Evolutionary conservation across 2,888 invertebrate species (phyloP).

Genomic region (Ypsolopha scabrella): DNA sequence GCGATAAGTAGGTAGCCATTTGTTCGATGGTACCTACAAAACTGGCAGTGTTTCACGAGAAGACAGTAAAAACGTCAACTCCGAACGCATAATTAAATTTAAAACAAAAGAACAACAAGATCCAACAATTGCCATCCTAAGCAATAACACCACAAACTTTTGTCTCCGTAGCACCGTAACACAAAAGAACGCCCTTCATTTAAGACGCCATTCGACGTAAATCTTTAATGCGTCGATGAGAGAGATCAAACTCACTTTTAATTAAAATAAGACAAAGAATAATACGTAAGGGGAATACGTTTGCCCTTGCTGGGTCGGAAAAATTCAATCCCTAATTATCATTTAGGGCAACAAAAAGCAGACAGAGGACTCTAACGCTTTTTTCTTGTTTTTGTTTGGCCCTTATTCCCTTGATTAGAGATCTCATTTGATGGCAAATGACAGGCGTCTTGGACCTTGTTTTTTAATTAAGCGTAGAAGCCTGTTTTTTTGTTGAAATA

Average conservation of each 20-base stretch:
- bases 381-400: constrained; percentile 3
- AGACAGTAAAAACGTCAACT: no score
- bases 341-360: constrained; percentile 16
- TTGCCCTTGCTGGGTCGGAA: constrained; percentile 7
- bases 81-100: no score
- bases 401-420: constrained; percentile 13
- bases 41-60: no score
- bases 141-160: no score
- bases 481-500: neutral
- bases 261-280: constrained; percentile 16
- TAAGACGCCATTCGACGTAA: no score
- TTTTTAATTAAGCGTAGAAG: constrained; percentile 20
- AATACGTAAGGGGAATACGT: constrained; percentile 3
- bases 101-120: no score
- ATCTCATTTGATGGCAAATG: constrained; percentile 11
- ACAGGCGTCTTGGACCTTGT: constrained; percentile 7
- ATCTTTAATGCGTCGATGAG: constrained; percentile 7
- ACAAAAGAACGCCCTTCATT: no score
- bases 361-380: neutral
- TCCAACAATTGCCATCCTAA: no score
- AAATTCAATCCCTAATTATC: constrained; percentile 24
- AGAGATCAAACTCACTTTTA: constrained; percentile 13
- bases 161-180: no score
- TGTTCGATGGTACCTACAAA: no score
- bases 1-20: no score